Evolutionary conservation across 1,140 invertebrate genomes (phyloP).

Genomic region (Pantala flavescens): DNA sequence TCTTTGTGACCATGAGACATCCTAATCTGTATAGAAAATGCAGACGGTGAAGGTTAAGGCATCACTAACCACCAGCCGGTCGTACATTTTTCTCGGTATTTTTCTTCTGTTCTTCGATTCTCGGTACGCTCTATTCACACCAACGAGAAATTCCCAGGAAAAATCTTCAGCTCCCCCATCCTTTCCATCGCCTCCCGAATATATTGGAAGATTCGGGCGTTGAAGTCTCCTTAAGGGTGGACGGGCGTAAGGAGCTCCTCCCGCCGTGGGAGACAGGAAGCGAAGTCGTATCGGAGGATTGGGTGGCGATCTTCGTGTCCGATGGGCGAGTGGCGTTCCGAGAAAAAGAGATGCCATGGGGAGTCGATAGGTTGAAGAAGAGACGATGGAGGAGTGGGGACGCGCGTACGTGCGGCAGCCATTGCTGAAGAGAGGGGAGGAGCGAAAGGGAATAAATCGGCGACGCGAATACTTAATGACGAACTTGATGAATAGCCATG

Average conservation of each 20-base stretch:
- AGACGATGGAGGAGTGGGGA: neutral
- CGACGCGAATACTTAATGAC: neutral
- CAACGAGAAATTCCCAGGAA: neutral
- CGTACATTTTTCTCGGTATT: too few species aligned
- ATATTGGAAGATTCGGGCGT: conserved; percentile 1
- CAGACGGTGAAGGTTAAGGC: too few species aligned
- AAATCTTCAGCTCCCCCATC: neutral
- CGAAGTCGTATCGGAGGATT: neutral
- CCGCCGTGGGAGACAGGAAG: neutral
- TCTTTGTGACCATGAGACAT: too few species aligned
- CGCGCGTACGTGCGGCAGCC: neutral
- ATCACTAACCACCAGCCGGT: too few species aligned
- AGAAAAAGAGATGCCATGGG: neutral
- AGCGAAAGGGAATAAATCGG: neutral
- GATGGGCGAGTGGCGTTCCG: neutral
- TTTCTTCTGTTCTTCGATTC: neutral
- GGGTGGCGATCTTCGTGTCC: neutral
- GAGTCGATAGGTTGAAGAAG: neutral
- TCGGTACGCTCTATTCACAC: neutral
- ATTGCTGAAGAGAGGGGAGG: neutral
- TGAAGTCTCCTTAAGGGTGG: neutral
- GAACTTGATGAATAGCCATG: neutral
- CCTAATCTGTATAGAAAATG: too few species aligned
- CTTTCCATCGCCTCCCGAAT: neutral
- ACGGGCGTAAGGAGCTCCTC: neutral